Evolutionary conservation across 2,888 invertebrate genomes (phyloP), one percentile per base, ranked within the genome.

Genomic region (Pandemis cinnamomeana): DNA sequence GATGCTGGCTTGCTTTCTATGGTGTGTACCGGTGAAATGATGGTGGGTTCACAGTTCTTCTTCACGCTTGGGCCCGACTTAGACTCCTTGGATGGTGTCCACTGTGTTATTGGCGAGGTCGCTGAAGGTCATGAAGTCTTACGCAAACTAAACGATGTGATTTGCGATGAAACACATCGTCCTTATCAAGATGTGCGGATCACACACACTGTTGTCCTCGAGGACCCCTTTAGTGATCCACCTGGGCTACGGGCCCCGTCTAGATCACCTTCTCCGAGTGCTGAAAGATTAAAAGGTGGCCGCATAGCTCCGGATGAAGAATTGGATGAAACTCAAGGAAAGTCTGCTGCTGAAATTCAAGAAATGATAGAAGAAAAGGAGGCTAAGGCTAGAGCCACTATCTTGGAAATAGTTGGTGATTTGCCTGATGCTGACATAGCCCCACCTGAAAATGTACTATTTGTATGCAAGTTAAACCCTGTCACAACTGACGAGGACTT

Each of bases 401-500:
- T 99, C 81, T 94, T 99, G 58, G 99, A 99, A 95, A 99, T 99
- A 95, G 98, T 99, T 36, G 99, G 99, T 0, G 99, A 99, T 89
- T 95, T 99, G 73, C 99, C 99, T 0, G 98, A 99, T 94, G 99
- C 98, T 13, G 99, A 99, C 75, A 97, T 99, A 89, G 98, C 98
- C 7, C 99, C 99, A 0, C 99, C 99, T 7, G 99, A 99, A 92
- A 99, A 99, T 95, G 99, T 99, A 2, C 94, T 99, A 0, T 99
- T 99, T 94, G 98, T 99, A 46, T 99, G 99, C 90, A 99, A 99
- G 93, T 94, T 99, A 27, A 99, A 99, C 94, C 99, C 99, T 0
- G 98, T 99, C 0, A 99, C 99, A 0, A 98, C 96, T 10, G 99
- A 99, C 88, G 99, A 99, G 84, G 99, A 99, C 90, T 94, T 99